phyloP scores from a whole-genome alignment of 1,140 invertebrate species.

The Drosophila suzukii region DNA sequence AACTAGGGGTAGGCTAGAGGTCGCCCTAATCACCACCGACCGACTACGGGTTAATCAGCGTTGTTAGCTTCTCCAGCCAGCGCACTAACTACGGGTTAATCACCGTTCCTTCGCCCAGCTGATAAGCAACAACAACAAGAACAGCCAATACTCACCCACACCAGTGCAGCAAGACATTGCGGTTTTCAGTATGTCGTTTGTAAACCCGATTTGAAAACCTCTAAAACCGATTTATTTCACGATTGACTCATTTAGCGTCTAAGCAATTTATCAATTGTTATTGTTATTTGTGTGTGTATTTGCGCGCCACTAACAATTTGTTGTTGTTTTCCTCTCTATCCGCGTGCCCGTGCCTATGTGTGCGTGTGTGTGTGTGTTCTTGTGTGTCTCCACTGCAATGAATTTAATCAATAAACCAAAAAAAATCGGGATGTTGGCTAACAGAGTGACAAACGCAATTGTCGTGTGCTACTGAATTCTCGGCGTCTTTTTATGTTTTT shows the following conservation, averaged over 20 bases:
- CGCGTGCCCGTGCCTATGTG: conserved; percentile 15
- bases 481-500: neutral
- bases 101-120: conserved; percentile 18
- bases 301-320: conserved; percentile 48
- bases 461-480: neutral
- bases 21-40: neutral
- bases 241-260: conserved; percentile 51
- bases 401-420: conserved; percentile 50
- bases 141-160: conserved; percentile 18
- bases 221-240: conserved; percentile 3
- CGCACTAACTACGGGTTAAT: conserved; percentile 5
- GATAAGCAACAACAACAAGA: conserved; percentile 19
- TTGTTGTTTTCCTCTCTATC: conserved; percentile 32
- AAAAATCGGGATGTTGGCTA: conserved; percentile 6
- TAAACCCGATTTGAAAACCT: neutral
- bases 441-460: neutral
- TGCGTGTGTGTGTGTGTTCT: conserved; percentile 4
- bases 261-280: conserved; percentile 43
- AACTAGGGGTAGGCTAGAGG: neutral
- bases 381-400: conserved; percentile 18
- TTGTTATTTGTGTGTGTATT: conserved; percentile 35
- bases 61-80: neutral
- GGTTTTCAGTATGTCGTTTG: neutral
- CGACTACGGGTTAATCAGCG: neutral
- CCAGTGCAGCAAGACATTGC: conserved; percentile 33